Percentiles rank a stretch among this genome's conserved stretches.
These are phyloP conservation scores for Eurypyga helias DNA, from an alignment of 2,113 vertebrate genomes.

Conservation along the genomic window DNA sequence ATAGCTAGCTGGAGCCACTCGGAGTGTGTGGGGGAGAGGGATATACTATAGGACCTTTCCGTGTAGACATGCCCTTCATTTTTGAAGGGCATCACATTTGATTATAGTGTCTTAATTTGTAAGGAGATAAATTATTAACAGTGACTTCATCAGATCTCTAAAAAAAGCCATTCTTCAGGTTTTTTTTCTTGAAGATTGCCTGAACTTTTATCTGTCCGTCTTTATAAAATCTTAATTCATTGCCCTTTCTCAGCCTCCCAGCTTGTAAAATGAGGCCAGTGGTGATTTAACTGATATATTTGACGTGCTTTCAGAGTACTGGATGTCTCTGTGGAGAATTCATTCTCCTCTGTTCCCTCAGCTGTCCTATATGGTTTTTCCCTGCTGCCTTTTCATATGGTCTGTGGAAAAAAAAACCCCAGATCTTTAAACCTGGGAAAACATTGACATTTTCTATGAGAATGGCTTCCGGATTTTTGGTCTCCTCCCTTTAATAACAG, in stretches of 20 bases:
- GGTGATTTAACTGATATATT: constrained; percentile 39
- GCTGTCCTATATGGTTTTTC: not conserved
- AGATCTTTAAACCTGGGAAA: not conserved
- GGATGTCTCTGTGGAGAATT: constrained; percentile 13
- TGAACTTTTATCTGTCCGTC: constrained; percentile 47
- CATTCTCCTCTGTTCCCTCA: not conserved
- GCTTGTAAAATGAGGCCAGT: constrained; percentile 54
- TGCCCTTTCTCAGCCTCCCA: constrained; percentile 65
- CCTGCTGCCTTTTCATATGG: not conserved
- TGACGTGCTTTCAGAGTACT: not conserved
- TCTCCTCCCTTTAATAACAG: not conserved
- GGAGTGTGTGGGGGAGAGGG: not conserved
- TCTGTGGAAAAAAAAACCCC: not conserved
- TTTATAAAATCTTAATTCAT: constrained; percentile 67
- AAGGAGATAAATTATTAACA: constrained; percentile 60
- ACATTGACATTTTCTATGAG: not conserved
- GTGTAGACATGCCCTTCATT: not conserved
- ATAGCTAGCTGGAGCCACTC: not conserved
- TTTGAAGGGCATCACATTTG: constrained; percentile 40
- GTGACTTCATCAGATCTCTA: constrained; percentile 39
- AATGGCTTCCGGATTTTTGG: not conserved
- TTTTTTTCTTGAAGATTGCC: constrained; percentile 5
- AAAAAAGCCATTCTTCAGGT: not conserved
- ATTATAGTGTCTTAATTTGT: constrained; percentile 26
- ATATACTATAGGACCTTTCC: not conserved